Base-by-base conservation (phyloP, 1,140 invertebrate species). In the Conus betulinus region DNA sequence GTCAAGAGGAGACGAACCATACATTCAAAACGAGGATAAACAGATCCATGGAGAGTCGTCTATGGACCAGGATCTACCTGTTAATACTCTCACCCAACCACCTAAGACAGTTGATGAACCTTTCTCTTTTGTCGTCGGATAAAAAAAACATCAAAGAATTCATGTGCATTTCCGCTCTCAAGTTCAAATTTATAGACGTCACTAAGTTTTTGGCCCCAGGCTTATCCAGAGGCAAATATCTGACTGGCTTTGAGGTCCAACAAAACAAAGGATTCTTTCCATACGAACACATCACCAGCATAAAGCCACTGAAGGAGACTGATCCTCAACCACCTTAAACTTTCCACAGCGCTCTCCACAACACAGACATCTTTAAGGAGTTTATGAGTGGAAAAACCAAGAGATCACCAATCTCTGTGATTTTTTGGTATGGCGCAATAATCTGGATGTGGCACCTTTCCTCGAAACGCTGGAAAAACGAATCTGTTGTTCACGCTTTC, bases 211-310 rank as follows among this genome's bases (percentile, higher is more conserved):
- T 92, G 25, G 87, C 91, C 25, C 89, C 92, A 25, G 3, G 39
- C 39, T 76, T 84, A 2, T 51, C 25, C 15, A 90, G 90, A 27
- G 39, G 52, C 20, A 52, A 84, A 27, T 92, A 90, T 83, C 53
- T 91, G 6, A 89, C 89, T 55, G 90, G 91, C 0, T 92, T 88
- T 52, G 67, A 88, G 0, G 88, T 91, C 15, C 39, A 15, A n/a
- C 87, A 89, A 84, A 51, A 85, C 17, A 91, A 93, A 71, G 89
- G 90, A 7, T 88, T 87, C 83, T 92, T 91, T 63, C 90, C 90
- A 4, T 92, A 91, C 79, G 89, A 90, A 88, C 89, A 20, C 25
- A 25, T 15, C 79, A 90, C 25, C 90, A 88, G 74, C 39, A 39
- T 39, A 39, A 3, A 39, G 39, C 39, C 55, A 82, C 20, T 81